Conservation (phyloP, 2,113 vertebrate species). For the Tricholaema leucomelas region DNA sequence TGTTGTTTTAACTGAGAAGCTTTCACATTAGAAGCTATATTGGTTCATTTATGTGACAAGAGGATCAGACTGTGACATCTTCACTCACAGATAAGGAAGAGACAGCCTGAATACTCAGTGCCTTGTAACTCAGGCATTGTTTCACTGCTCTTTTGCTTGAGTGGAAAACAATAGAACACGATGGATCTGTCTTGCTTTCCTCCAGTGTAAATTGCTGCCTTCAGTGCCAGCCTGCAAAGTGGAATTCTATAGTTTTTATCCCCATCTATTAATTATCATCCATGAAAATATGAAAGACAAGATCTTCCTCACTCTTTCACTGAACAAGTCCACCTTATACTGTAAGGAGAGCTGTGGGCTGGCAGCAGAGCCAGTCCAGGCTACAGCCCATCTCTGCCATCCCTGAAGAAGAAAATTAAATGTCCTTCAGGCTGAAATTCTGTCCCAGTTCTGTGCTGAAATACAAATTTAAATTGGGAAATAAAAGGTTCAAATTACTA, state of each 20-base stretch:
- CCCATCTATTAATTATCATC: neutral
- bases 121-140: neutral
- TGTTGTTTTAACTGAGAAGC: neutral
- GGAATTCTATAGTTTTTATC: neutral
- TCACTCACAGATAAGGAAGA: neutral
- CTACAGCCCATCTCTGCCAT: neutral
- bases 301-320: neutral
- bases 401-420: neutral
- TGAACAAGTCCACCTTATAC: neutral
- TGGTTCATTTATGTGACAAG: neutral
- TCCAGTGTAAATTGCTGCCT: neutral
- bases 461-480: neutral
- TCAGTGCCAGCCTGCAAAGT: fast-evolving
- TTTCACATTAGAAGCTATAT: neutral
- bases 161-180: neutral
- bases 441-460: neutral
- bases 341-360: neutral
- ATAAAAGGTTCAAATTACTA: neutral
- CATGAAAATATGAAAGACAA: neutral
- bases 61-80: neutral
- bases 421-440: neutral
- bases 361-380: neutral
- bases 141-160: neutral
- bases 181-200: neutral
- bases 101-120: neutral